A percentile compares a stretch with the other conserved stretches of the same genome.
Evolutionary conservation across 1,140 invertebrate genomes (phyloP).

Genomic region (Hormaphis cornu): DNA sequence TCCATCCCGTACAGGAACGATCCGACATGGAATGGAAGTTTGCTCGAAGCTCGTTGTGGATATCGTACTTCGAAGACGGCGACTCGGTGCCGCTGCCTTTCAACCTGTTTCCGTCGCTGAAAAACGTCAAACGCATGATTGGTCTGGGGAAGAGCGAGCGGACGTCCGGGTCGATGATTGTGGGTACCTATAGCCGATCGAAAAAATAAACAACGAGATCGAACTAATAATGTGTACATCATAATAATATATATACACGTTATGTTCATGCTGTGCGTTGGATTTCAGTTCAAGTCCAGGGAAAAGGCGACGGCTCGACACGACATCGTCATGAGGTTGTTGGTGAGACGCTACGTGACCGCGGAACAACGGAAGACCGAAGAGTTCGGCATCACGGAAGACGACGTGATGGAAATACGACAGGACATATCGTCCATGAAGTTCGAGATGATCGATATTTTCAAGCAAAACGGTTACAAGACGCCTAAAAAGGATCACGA

Average conservation of each 20-base stretch:
- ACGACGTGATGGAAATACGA: constrained; percentile 92
- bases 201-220: background rate
- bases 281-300: constrained; percentile 52
- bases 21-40: constrained; percentile 89
- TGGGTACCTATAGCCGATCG: no score
- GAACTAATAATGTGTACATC: no score
- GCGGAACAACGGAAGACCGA: constrained; percentile 71
- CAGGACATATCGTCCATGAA: constrained; percentile 81
- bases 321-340: constrained; percentile 64
- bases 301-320: constrained; percentile 59
- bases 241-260: no score
- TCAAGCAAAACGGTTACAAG: constrained; percentile 70
- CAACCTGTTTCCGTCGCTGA: constrained; percentile 72
- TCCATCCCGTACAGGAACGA: constrained; percentile 53
- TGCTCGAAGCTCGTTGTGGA: constrained; percentile 79
- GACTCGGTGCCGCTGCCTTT: constrained; percentile 78
- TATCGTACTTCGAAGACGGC: constrained; percentile 83
- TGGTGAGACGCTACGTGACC: constrained; percentile 72
- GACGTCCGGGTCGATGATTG: constrained; percentile 36
- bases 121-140: constrained; percentile 51
- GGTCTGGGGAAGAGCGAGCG: constrained; percentile 34
- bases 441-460: constrained; percentile 80
- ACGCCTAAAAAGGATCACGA: constrained; percentile 58
- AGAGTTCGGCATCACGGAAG: constrained; percentile 80
- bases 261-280: background rate